phyloP scores from a whole-genome alignment of 2,113 vertebrate species.

The Takifugu flavidus region DNA sequence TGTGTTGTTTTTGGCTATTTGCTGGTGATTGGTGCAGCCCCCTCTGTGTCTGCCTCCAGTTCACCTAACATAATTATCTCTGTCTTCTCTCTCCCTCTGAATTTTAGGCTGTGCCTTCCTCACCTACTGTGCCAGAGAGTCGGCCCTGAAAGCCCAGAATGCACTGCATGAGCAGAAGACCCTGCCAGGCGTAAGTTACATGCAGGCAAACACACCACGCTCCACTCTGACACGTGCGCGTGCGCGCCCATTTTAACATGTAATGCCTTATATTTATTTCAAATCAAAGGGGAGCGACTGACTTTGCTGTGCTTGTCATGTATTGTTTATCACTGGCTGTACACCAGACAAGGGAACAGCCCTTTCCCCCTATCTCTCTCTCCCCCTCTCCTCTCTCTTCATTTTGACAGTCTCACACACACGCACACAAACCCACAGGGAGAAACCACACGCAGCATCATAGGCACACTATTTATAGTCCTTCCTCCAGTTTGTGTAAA shows the following conservation, averaged over 20 bases:
- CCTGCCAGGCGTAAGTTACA: constrained; percentile 85
- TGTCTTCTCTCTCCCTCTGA: constrained; percentile 12
- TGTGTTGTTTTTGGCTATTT: constrained; percentile 40
- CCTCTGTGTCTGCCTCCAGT: constrained; percentile 34
- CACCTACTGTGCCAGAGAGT: constrained; percentile 91
- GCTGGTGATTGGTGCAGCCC: constrained; percentile 38
- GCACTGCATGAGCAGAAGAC: constrained; percentile 91
- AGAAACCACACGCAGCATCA: constrained; percentile 67
- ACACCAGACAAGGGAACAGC: constrained; percentile 29
- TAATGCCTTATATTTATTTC: constrained; percentile 42
- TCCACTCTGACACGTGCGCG: constrained; percentile 11
- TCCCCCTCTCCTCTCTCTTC: constrained; percentile 37
- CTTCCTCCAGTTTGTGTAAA: constrained; percentile 60
- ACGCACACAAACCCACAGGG: constrained; percentile 69
- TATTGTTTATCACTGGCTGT: constrained; percentile 48
- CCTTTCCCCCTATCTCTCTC: constrained; percentile 17
- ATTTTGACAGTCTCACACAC: constrained; percentile 64
- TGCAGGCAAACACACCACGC: constrained; percentile 21
- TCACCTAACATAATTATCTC: constrained; percentile 42
- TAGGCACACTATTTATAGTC: constrained; percentile 73
- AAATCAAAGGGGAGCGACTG: constrained; percentile 44
- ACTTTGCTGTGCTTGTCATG: constrained; percentile 44
- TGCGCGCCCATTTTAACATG: constrained; percentile 30
- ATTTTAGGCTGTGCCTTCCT: constrained; percentile 88
- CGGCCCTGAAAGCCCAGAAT: constrained; percentile 89